These are phyloP conservation scores for Mimas tiliae DNA, from an alignment of 2,888 invertebrate genomes.

Conservation along the genomic window DNA sequence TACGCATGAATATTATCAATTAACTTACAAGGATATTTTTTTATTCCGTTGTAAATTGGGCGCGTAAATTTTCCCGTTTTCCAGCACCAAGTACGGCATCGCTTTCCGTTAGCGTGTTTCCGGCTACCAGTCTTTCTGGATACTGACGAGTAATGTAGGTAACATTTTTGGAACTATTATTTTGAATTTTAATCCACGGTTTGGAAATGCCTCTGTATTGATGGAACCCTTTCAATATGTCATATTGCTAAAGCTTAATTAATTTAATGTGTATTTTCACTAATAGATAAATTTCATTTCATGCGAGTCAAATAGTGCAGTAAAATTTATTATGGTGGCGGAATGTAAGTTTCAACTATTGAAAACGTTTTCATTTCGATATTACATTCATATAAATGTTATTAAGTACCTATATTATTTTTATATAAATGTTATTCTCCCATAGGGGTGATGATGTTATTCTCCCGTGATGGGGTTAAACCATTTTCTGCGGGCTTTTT, in stretches of 20 bases:
- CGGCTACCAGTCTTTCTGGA: background rate
- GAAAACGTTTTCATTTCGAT: no score
- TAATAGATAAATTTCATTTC: no score
- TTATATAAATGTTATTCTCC: no score
- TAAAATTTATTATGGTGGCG: no score
- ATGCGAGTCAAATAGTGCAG: no score
- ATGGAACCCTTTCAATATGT: background rate
- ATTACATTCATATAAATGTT: no score
- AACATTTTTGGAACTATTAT: background rate
- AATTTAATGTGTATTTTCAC: no score
- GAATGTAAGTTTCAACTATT: no score
- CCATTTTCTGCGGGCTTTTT: no score
- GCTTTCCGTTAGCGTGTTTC: conserved; percentile 1
- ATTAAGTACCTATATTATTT: no score
- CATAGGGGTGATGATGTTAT: no score
- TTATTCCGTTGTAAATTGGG: background rate
- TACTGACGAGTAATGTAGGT: background rate
- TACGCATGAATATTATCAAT: background rate
- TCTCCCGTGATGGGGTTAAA: no score
- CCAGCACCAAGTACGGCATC: background rate
- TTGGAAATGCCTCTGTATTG: background rate
- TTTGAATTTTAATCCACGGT: background rate
- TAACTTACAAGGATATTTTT: background rate
- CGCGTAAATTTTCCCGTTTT: conserved; percentile 14
- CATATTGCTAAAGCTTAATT: background rate